Conservation (phyloP, 2,797 vertebrate genomes). For the Acridotheres tristis region DNA sequence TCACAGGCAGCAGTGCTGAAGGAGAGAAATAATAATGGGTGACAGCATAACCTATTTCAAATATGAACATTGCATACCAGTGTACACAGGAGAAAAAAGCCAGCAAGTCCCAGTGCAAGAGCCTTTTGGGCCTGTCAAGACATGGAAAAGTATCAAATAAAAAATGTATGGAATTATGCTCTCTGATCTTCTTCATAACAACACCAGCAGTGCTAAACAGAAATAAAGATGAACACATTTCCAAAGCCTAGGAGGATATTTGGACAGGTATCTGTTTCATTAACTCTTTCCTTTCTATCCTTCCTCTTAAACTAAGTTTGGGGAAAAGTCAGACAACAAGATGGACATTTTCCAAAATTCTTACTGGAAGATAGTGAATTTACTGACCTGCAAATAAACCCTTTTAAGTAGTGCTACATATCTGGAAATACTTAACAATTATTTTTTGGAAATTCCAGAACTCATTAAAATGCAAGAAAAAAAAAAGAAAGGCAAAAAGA, state of each 20-base stretch:
- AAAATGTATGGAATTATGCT: not conserved
- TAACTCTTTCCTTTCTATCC: not conserved
- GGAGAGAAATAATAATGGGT: not conserved
- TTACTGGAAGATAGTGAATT: not conserved
- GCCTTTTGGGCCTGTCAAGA: not conserved
- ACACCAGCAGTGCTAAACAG: not conserved
- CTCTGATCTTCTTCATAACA: not conserved
- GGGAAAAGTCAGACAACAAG: not conserved
- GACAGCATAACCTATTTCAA: not conserved
- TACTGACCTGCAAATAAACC: not conserved
- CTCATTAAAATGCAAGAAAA: not conserved
- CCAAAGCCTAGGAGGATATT: not conserved
- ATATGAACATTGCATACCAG: not conserved
- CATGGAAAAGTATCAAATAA: not conserved
- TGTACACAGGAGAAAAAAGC: not conserved
- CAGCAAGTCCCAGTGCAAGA: not conserved
- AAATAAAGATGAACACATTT: not conserved
- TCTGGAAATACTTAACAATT: not conserved
- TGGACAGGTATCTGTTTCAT: not conserved
- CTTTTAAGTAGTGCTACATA: not conserved
- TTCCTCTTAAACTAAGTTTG: not conserved
- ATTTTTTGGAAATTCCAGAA: not conserved
- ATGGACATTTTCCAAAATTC: not conserved
- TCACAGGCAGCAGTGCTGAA: not conserved
- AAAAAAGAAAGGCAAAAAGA: rapidly evolving